phyloP scores from a whole-genome alignment of 2,888 invertebrate genomes.

The Pasiphila rectangulata region DNA sequence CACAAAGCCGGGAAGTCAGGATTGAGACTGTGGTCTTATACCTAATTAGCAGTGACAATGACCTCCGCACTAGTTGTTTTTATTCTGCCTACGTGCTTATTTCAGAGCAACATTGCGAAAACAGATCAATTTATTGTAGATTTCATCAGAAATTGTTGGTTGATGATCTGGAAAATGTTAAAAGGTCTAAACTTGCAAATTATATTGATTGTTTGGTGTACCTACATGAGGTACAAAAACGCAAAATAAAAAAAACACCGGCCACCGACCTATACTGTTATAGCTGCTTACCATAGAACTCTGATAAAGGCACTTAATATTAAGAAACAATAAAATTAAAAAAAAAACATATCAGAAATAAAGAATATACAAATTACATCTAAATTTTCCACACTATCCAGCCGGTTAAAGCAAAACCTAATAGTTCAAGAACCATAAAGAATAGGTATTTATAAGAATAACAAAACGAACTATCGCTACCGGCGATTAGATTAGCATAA shows the following conservation, averaged over 20 bases:
- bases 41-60: slow-evolving; percentile 47
- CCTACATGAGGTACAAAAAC: too few relatives aligned
- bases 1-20: slow-evolving; percentile 29
- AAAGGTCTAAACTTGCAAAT: too few relatives aligned
- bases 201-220: too few relatives aligned
- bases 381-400: too few relatives aligned
- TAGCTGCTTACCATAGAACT: too few relatives aligned
- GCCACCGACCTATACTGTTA: too few relatives aligned
- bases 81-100: neutral
- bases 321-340: neutral
- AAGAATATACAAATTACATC: too few relatives aligned
- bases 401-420: too few relatives aligned
- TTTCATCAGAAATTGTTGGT: neutral
- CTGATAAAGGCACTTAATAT: too few relatives aligned
- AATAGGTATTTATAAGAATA: slow-evolving; percentile 1
- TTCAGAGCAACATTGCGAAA: neutral
- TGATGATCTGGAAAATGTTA: neutral
- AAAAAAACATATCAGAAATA: neutral
- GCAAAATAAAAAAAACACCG: too few relatives aligned
- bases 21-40: slow-evolving; percentile 15
- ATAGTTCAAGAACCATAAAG: neutral
- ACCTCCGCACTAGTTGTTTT: slow-evolving; percentile 29
- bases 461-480: slow-evolving; percentile 7
- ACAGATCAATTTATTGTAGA: neutral
- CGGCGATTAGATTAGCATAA: slow-evolving; percentile 25